Evolutionary conservation across 2,888 invertebrate genomes (phyloP).

Genomic region (Drosophila limbata): DNA sequence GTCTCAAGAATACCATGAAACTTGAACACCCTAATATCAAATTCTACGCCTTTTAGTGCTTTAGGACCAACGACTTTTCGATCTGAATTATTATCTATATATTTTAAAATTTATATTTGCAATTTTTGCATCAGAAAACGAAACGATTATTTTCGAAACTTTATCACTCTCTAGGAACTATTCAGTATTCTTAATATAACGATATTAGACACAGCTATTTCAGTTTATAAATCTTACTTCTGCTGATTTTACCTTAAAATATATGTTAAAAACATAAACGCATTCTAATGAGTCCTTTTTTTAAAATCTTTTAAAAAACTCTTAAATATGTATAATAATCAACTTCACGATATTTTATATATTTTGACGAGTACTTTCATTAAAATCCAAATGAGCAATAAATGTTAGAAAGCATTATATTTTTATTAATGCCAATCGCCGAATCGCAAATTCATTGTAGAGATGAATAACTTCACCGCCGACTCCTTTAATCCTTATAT

Average conservation of each 20-base stretch:
- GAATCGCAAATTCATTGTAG: background rate
- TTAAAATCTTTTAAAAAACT: no score
- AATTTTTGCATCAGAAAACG: no score
- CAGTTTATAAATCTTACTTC: background rate
- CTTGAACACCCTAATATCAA: background rate
- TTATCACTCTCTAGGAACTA: no score
- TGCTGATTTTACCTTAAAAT: background rate
- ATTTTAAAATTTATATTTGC: background rate
- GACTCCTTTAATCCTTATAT: background rate
- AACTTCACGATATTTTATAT: background rate
- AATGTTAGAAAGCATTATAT: background rate
- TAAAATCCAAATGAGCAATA: background rate
- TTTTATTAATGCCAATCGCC: background rate
- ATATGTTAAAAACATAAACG: no score
- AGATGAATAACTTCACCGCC: background rate
- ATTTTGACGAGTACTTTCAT: background rate
- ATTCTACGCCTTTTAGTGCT: background rate
- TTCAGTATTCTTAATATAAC: no score
- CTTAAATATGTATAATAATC: background rate
- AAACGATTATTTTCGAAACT: no score
- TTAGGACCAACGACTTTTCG: background rate
- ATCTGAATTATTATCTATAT: background rate
- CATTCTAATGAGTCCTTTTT: no score
- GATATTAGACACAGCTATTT: background rate
- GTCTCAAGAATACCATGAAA: constrained; percentile 9